Conservation (phyloP, 2,113 vertebrate species). For the Ramphastos sulfuratus region DNA sequence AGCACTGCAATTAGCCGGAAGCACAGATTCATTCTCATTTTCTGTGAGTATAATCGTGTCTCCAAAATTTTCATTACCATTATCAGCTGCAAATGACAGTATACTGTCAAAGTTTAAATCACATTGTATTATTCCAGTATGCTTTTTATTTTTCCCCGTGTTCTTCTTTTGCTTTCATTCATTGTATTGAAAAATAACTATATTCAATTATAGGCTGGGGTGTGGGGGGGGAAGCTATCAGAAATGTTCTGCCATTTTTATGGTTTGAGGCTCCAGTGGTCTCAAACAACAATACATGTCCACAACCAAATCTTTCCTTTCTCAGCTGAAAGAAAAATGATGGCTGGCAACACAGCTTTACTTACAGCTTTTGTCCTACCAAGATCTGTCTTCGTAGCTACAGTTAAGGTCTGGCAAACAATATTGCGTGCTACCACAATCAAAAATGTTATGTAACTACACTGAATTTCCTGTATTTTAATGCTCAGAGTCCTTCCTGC, state of each 20-base stretch:
- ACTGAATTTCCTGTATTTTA: not conserved
- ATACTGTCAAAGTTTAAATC: conserved; percentile 11
- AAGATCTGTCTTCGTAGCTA: not conserved
- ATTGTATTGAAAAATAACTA: not conserved
- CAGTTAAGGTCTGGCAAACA: not conserved
- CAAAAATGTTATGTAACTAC: not conserved
- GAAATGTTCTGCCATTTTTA: not conserved
- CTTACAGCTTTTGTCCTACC: not conserved
- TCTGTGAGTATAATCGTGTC: not conserved
- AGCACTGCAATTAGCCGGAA: not conserved
- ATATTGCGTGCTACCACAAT: not conserved
- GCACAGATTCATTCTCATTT: not conserved
- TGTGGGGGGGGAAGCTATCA: not conserved
- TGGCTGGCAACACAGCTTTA: not conserved
- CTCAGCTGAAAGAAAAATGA: not conserved
- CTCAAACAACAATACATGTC: not conserved
- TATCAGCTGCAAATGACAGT: not conserved
- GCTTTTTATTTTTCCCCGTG: not conserved
- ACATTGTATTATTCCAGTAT: not conserved
- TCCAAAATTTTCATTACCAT: conserved; percentile 6
- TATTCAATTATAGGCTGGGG: not conserved
- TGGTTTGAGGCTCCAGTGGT: not conserved
- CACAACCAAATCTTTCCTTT: not conserved
- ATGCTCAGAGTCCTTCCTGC: not conserved
- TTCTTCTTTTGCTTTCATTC: not conserved